A percentile compares a stretch with the other conserved stretches of the same genome.
phyloP scores from a whole-genome alignment of 2,888 invertebrate species.

The Pelosia muscerda region DNA sequence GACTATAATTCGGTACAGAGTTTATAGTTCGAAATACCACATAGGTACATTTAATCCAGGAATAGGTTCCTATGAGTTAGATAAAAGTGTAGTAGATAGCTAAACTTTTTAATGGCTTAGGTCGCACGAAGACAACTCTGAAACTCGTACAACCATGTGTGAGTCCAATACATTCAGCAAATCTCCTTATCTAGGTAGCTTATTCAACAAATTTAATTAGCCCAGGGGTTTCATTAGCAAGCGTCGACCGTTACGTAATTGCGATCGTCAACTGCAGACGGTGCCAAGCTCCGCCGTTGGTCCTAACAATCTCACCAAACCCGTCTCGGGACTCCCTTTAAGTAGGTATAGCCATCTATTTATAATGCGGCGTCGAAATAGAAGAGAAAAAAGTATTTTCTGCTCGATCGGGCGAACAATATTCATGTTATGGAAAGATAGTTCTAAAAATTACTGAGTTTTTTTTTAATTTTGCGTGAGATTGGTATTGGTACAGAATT shows the following conservation, averaged over 20 bases:
- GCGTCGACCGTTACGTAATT: conserved; percentile 65
- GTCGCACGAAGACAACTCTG: background rate
- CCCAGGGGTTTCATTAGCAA: conserved; percentile 64
- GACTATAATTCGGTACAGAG: no score
- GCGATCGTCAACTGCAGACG: conserved; percentile 70
- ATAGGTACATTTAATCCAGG: no score
- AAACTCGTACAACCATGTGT: conserved; percentile 20
- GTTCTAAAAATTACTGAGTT: conserved; percentile 3
- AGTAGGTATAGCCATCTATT: conserved; percentile 28
- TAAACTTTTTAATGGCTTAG: background rate
- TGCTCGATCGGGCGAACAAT: conserved; percentile 28
- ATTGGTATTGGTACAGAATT: background rate
- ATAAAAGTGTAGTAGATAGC: no score
- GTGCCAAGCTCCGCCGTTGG: conserved; percentile 43
- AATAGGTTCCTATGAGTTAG: no score
- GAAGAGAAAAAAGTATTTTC: conserved; percentile 25
- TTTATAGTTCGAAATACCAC: no score
- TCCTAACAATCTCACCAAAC: conserved; percentile 26
- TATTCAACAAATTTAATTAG: conserved; percentile 69
- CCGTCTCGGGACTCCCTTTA: conserved; percentile 22
- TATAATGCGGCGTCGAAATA: conserved; percentile 28
- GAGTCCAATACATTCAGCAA: conserved; percentile 27
- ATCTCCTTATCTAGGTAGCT: conserved; percentile 36
- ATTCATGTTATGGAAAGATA: conserved; percentile 19
- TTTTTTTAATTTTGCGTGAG: background rate